These are phyloP conservation scores for Megaceryle torquata DNA, from an alignment of 2,113 vertebrate species.

Conservation along the genomic window DNA sequence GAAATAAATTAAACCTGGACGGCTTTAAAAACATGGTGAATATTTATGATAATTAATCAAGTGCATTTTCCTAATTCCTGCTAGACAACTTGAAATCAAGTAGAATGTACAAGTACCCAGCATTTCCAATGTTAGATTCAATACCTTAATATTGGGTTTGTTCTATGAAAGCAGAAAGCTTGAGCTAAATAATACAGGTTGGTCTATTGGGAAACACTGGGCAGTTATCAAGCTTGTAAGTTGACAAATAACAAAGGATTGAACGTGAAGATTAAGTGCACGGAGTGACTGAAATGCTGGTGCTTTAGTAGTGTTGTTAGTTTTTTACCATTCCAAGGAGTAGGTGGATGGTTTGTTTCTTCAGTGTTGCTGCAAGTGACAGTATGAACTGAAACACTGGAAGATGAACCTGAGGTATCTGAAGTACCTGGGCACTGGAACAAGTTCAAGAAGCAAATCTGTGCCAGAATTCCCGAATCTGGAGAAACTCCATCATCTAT, in stretches of 20 bases:
- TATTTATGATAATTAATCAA: not conserved
- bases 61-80: not conserved
- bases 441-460: not conserved
- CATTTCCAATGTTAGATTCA: not conserved
- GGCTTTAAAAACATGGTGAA: not conserved
- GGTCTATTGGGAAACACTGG: not conserved
- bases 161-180: not conserved
- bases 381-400: not conserved
- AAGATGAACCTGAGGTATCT: not conserved
- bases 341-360: not conserved
- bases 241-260: not conserved
- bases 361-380: not conserved
- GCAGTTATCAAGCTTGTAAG: not conserved
- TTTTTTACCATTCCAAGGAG: conserved; percentile 15
- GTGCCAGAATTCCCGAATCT: not conserved
- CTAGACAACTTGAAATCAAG: not conserved
- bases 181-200: not conserved
- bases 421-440: not conserved
- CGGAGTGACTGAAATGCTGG: not conserved
- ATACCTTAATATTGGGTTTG: not conserved
- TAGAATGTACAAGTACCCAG: not conserved
- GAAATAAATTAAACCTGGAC: not conserved
- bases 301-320: not conserved
- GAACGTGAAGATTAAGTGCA: not conserved
- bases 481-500: not conserved